Conservation (phyloP, 2,797 vertebrate species). For the Gallinago stenura region DNA sequence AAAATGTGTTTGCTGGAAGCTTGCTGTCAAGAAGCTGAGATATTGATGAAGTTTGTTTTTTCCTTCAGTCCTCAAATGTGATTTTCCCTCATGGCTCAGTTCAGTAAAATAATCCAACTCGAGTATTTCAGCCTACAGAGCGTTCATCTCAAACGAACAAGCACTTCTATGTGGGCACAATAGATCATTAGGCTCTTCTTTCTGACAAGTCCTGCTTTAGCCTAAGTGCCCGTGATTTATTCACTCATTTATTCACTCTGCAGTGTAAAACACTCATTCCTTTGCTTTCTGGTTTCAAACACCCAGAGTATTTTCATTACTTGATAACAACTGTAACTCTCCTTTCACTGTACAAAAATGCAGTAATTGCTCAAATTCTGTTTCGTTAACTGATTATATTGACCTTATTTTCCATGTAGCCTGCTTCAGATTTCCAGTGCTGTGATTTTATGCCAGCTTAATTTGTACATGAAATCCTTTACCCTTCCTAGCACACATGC, state of each 20-base stretch:
- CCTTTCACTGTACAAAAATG: not conserved
- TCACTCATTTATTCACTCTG: not conserved
- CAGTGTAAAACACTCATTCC: not conserved
- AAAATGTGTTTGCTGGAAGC: not conserved
- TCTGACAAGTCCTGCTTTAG: not conserved
- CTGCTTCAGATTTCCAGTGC: not conserved
- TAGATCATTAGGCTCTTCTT: not conserved
- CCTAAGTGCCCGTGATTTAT: slow-evolving; percentile 21
- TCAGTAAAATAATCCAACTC: not conserved
- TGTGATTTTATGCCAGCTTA: not conserved
- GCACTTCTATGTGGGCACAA: not conserved
- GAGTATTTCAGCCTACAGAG: not conserved
- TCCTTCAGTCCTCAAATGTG: not conserved
- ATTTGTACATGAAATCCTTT: not conserved
- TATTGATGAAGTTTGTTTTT: slow-evolving; percentile 2
- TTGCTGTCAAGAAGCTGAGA: not conserved
- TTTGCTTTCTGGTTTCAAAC: not conserved
- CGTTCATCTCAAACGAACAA: not conserved
- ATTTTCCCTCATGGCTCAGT: not conserved
- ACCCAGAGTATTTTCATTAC: not conserved
- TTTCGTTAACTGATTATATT: not conserved
- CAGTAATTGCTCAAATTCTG: not conserved
- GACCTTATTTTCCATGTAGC: not conserved
- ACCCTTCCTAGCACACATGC: not conserved
- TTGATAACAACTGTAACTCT: not conserved